A percentile compares a stretch with the other conserved stretches of the same genome.
These are phyloP conservation scores for Eutolmus rufibarbis DNA, from an alignment of 2,888 invertebrate genomes.

Conservation along the genomic window DNA sequence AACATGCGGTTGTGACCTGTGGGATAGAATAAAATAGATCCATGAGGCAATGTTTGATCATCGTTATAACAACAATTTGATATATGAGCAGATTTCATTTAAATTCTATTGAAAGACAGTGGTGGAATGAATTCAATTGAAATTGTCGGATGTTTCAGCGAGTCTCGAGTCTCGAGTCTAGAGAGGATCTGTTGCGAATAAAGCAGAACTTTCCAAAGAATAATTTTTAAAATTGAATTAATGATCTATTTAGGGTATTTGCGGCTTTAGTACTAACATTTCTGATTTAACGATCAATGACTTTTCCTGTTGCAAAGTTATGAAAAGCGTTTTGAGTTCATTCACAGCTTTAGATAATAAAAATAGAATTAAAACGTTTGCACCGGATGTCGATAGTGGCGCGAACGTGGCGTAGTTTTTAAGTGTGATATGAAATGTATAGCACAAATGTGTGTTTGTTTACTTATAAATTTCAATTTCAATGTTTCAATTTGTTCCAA, in stretches of 20 bases:
- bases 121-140: constrained; percentile 1
- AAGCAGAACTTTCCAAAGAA: not conserved
- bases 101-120: not conserved
- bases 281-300: not conserved
- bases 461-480: too few relatives aligned
- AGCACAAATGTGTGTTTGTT: too few relatives aligned
- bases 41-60: constrained; percentile 47
- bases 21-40: not conserved
- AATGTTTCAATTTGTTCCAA: too few relatives aligned
- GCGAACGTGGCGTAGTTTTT: not conserved
- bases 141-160: not conserved
- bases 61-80: constrained; percentile 4
- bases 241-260: not conserved
- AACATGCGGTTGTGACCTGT: constrained; percentile 70
- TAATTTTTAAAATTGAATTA: not conserved
- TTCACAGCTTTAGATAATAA: not conserved
- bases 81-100: constrained; percentile 1
- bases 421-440: not conserved
- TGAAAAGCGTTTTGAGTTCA: not conserved
- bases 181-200: not conserved
- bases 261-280: not conserved
- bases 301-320: not conserved
- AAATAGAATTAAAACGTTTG: not conserved
- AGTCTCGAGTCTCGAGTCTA: not conserved
- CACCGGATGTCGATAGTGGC: not conserved